Conservation (phyloP, 53 echinoderm and acorn worm genomes). For the Henricia sp. region DNA sequence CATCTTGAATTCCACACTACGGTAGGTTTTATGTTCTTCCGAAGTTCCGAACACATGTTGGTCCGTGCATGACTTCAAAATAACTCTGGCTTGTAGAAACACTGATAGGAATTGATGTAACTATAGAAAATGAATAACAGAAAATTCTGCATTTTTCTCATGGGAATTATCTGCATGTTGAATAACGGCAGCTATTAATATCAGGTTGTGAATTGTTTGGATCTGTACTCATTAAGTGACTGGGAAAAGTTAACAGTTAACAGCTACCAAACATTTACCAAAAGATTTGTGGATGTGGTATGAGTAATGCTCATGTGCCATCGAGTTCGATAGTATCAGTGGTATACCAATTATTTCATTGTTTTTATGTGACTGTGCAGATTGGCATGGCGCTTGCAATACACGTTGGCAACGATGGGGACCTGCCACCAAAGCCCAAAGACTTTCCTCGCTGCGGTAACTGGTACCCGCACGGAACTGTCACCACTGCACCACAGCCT, state of each 20-base stretch:
- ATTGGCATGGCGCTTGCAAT: conserved; percentile 61
- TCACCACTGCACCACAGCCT: not conserved
- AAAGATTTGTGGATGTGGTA: not conserved
- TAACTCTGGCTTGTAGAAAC: no score
- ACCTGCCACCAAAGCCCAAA: conserved; percentile 56
- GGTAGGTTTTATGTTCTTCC: conserved; percentile 36
- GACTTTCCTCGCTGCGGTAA: conserved; percentile 73
- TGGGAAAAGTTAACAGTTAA: no score
- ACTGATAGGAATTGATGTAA: no score
- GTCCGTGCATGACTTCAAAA: no score
- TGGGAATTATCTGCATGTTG: no score
- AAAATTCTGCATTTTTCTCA: no score
- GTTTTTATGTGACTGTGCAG: conserved; percentile 11
- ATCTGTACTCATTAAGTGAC: no score
- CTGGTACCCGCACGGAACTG: conserved; percentile 41
- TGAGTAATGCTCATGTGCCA: not conserved
- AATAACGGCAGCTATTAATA: no score
- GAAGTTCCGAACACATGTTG: no score
- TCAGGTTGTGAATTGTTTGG: no score
- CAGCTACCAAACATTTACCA: not conserved
- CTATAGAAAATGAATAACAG: no score
- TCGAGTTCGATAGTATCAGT: not conserved
- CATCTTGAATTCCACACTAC: conserved; percentile 74
- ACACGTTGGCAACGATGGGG: conserved; percentile 55
- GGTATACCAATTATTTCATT: not conserved